Evolutionary conservation across 1,140 invertebrate genomes (phyloP).

Genomic region (Manduca sexta): DNA sequence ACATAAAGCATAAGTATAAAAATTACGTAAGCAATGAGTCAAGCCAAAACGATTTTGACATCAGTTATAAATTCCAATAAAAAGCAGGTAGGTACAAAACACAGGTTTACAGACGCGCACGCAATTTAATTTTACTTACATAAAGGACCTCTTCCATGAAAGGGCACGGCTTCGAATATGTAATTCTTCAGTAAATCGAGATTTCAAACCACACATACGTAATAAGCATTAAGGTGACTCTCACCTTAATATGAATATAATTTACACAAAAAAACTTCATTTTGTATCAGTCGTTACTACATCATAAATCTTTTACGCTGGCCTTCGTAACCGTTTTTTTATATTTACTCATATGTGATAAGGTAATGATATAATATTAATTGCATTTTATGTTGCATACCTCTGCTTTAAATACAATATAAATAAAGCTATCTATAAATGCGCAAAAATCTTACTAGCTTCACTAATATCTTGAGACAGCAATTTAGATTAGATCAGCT

Average conservation of each 20-base stretch:
- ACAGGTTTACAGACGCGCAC: background rate
- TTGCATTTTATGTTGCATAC: no score
- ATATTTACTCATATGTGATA: no score
- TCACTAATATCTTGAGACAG: no score
- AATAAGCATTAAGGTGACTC: no score
- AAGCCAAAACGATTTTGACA: slow-evolving; percentile 1
- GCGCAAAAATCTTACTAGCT: background rate
- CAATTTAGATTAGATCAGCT: no score
- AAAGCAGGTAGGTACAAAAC: background rate
- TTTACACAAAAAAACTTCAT: background rate
- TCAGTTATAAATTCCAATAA: background rate
- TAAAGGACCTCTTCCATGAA: slow-evolving; percentile 2
- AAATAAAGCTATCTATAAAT: background rate
- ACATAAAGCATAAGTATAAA: background rate
- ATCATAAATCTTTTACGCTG: no score
- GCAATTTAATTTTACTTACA: slow-evolving; percentile 5
- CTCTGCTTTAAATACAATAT: no score
- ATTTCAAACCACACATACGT: background rate
- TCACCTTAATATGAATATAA: no score
- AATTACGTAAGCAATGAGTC: background rate
- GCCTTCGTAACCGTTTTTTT: no score
- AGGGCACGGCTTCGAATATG: slow-evolving; percentile 2
- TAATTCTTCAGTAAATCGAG: background rate
- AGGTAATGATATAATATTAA: no score
- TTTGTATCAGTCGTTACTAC: no score